Percentiles rank a stretch among this genome's conserved stretches.
Evolutionary conservation across 2,113 vertebrate species (phyloP).

Genomic region (Ictalurus punctatus): DNA sequence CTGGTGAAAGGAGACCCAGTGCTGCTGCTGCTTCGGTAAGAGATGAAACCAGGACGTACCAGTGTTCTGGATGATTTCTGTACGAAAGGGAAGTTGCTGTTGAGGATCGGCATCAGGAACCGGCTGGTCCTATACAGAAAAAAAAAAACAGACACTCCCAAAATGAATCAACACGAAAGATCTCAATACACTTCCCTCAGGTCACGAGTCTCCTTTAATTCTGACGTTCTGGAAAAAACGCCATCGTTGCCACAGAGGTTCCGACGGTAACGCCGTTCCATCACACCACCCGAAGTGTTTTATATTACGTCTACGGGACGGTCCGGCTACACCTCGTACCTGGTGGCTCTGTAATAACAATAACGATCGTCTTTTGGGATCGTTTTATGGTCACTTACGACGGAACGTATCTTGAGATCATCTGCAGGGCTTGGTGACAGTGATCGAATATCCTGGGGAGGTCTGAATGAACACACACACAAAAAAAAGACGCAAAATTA

Average conservation of each 20-base stretch:
- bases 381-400: conserved; percentile 81
- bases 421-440: conserved; percentile 89
- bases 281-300: neutral
- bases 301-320: neutral
- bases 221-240: neutral
- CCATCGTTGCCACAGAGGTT: no score
- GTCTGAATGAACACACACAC: conserved; percentile 64
- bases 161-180: neutral
- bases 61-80: conserved; percentile 90
- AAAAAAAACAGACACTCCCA: neutral
- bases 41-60: conserved; percentile 72
- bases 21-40: neutral
- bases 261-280: no score
- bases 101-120: conserved; percentile 90
- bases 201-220: neutral
- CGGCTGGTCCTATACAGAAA: conserved; percentile 78
- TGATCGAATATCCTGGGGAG: conserved; percentile 82
- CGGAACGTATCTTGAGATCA: conserved; percentile 90
- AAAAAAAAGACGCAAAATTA: neutral
- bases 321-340: neutral
- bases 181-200: neutral
- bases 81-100: conserved; percentile 87
- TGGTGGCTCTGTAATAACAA: neutral
- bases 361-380: neutral
- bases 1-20: neutral